Base-by-base conservation (phyloP, 64 coral and sea anemone species). In the Pocillopora damicornis region DNA sequence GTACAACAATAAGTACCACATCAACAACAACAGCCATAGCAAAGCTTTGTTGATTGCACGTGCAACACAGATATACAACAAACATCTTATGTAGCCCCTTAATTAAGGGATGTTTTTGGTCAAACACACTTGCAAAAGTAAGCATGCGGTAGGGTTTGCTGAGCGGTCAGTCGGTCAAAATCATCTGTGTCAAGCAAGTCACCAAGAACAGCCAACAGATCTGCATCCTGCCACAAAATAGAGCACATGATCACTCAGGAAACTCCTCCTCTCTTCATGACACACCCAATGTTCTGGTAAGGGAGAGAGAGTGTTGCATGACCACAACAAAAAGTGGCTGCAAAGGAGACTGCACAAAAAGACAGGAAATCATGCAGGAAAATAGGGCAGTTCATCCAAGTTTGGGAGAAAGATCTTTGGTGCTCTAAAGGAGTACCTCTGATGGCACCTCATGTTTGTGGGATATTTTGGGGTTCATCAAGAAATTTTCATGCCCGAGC, bases 91-190 rank as follows among this genome's bases (percentile, higher is more conserved):
- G 20, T 7, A 71, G 67, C 42, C 42, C 42, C 42, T 51, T 4
- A 0, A 51, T 51, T 51, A 51, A 51, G 42, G 42, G 7, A 51
- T 71, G 67, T 23, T 71, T 71, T 5, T 25, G 25, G 22, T 77
- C 75, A 77, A 77, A 77, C 37, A 57, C 75, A 77, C 75, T 77
- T 77, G 75, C 75, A 77, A 20, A 77, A 77, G 75, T 77, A 77
- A 1, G 75, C 75, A 18, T 77, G 75, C 22, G 58, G 75, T 77
- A 77, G 75, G 35, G 75, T 77, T 56, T 77, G 75, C 42, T 77
- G 37, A 77, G 75, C 75, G 56, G 75, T 77, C 15, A 58, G 42
- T 45, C 75, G 45, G 15, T 45, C 75, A 1, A 77, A 37, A 77
- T 77, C 75, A 20, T 77, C 75, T 77, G 75, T 77, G 38, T 77